Conservation (phyloP, 2,888 invertebrate species). For the Physocephala rufipes region DNA sequence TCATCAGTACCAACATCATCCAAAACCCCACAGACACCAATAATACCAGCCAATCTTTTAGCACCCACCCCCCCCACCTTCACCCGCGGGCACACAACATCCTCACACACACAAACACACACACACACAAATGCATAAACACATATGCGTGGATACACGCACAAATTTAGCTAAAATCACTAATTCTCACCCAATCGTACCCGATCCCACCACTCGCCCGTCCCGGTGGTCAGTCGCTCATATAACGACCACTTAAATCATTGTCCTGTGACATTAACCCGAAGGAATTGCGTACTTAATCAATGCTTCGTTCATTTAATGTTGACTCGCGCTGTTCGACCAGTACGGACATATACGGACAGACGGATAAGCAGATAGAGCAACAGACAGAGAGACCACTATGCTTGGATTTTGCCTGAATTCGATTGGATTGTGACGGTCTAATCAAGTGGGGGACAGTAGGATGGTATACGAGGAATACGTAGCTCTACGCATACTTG, state of each 20-base stretch:
- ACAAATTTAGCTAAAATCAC: too few relatives aligned
- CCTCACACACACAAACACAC: too few relatives aligned
- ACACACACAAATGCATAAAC: too few relatives aligned
- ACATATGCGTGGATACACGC: too few relatives aligned
- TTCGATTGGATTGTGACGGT: slow-evolving; percentile 3
- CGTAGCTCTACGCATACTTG: too few relatives aligned
- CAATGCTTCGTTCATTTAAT: slow-evolving; percentile 51
- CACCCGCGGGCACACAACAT: too few relatives aligned
- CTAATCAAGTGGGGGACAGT: neutral
- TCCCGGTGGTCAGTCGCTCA: slow-evolving; percentile 40
- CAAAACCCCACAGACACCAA: too few relatives aligned
- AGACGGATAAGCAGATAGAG: slow-evolving; percentile 19
- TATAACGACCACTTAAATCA: slow-evolving; percentile 64
- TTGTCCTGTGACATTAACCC: slow-evolving; percentile 63
- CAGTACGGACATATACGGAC: neutral
- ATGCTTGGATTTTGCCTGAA: slow-evolving; percentile 1
- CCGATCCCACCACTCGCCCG: slow-evolving; percentile 14
- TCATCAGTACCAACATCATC: slow-evolving; percentile 7
- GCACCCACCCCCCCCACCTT: too few relatives aligned
- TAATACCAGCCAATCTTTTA: too few relatives aligned
- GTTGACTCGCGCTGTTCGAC: slow-evolving; percentile 21
- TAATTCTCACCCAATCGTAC: too few relatives aligned
- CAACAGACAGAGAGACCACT: slow-evolving; percentile 9
- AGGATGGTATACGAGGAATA: neutral
- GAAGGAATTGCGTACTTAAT: slow-evolving; percentile 63